A percentile compares a stretch with the other conserved stretches of the same genome.
Conservation (phyloP, 2,797 vertebrate genomes). For the Sebastes jordani region DNA sequence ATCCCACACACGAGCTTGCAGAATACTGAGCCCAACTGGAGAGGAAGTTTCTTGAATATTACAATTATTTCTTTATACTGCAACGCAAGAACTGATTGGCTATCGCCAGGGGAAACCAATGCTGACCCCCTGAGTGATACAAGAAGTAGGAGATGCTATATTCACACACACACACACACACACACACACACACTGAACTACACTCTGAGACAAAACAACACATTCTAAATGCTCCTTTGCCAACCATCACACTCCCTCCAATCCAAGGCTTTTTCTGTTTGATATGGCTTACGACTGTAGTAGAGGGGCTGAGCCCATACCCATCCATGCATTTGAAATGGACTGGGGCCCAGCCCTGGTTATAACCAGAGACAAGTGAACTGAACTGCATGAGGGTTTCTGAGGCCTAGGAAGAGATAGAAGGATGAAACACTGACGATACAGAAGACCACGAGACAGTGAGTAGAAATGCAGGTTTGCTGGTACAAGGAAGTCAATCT, state of each 20-base stretch:
- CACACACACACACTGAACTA: slow-evolving; percentile 10
- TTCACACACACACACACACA: slow-evolving; percentile 17
- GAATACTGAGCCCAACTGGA: slow-evolving; percentile 60
- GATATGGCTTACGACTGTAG: slow-evolving; percentile 79
- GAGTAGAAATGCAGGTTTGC: slow-evolving; percentile 5
- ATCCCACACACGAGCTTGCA: slow-evolving; percentile 59
- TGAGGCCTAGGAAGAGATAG: slow-evolving; percentile 62
- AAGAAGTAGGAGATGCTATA: slow-evolving; percentile 69
- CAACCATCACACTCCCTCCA: slow-evolving; percentile 47
- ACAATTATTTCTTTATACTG: slow-evolving; percentile 80
- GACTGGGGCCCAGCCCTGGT: slow-evolving; percentile 40
- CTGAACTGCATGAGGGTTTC: slow-evolving; percentile 73
- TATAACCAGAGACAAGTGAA: slow-evolving; percentile 63
- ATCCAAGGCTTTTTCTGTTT: slow-evolving; percentile 74
- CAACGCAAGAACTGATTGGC: slow-evolving; percentile 88
- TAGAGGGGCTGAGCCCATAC: slow-evolving; percentile 41
- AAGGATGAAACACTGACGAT: slow-evolving; percentile 63
- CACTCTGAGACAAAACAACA: slow-evolving; percentile 55
- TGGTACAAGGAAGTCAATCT: not conserved
- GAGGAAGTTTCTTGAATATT: slow-evolving; percentile 77
- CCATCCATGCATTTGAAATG: slow-evolving; percentile 25
- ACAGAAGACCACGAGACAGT: slow-evolving; percentile 38
- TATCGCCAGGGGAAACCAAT: slow-evolving; percentile 76
- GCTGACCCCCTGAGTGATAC: slow-evolving; percentile 73
- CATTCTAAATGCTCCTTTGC: slow-evolving; percentile 65